Evolutionary conservation across 2,888 invertebrate genomes (phyloP), one percentile per base, ranked within the genome.

Genomic region (Heteromyza rotundicornis): DNA sequence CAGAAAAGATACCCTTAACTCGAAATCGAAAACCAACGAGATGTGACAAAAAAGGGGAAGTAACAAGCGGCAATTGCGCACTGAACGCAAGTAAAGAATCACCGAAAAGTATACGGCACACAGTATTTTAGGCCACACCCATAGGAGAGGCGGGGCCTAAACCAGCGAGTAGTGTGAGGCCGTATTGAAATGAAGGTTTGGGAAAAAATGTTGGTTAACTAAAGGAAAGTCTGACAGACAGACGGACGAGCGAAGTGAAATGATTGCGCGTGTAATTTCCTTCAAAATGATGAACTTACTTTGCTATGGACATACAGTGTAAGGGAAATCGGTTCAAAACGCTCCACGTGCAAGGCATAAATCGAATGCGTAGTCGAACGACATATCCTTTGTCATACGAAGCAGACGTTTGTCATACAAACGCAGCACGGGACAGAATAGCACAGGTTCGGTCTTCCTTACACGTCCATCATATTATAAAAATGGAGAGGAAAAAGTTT

Each of bases 311-410:
- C 70, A 66, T 52, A 52, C n/a, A n/a, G n/a, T 64, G 60, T 68
- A 69, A 70, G 70, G 70, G 55, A 71, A 66, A 71, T 65, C 68
- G 65, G 69, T 67, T n/a, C n/a, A n/a, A n/a, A n/a, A n/a, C 63
- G 68, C 65, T 76, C 73, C 80, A 78, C 80, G 78, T 78, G 80
- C 78, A 68, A 67, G 70, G 75, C 77, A 79, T 80, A 80, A 78
- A 77, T 76, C 71, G 74, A 67, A 65, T 66, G 69, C 66, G 69
- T n/a, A 70, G 73, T 70, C 73, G 71, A 71, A 70, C 57, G 57
- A 51, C 63, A 40, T 32, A 12, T 40, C 14, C 40, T 40, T 60
- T 50, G 57, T 63, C 62, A 12, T 7, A n/a, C 19, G 3, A 20
- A 8, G 49, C 22, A 12, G 49, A n/a, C 16, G 8, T 10, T n/a